Conservation (phyloP, 2,888 invertebrate species). For the Lepidocyrtinus sp. region DNA sequence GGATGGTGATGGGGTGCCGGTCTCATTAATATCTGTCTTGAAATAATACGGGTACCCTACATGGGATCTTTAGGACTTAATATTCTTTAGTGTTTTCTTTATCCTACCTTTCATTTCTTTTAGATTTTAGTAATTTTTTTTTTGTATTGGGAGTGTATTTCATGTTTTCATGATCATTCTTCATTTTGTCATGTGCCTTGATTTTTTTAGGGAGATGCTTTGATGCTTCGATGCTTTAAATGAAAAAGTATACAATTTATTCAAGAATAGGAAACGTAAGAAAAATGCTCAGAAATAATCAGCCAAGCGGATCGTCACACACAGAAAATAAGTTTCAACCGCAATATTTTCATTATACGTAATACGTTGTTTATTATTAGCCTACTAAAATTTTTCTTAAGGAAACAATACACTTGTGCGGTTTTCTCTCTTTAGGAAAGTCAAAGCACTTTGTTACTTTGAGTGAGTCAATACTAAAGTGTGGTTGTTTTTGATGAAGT, state of each 20-base stretch:
- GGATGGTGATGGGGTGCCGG: constrained; percentile 60
- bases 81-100: constrained; percentile 19
- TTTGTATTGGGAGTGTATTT: constrained; percentile 30
- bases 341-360: constrained; percentile 2
- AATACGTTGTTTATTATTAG: constrained; percentile 9
- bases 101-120: background rate
- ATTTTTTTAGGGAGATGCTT: background rate
- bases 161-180: constrained; percentile 55
- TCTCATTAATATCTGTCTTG: constrained; percentile 64
- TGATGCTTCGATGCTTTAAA: too few relatives aligned
- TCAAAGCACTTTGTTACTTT: background rate
- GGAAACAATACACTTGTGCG: background rate
- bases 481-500: constrained; percentile 9
- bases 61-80: constrained; percentile 57
- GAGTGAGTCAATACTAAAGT: background rate
- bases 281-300: constrained; percentile 7
- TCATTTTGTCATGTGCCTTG: constrained; percentile 53
- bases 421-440: background rate
- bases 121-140: background rate
- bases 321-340: constrained; percentile 15
- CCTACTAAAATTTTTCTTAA: background rate
- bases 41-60: constrained; percentile 59
- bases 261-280: background rate
- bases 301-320: constrained; percentile 13
- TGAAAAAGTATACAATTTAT: background rate